Conservation (phyloP, 2,797 vertebrate genomes). For the Pseudotriccus pelzelni region DNA sequence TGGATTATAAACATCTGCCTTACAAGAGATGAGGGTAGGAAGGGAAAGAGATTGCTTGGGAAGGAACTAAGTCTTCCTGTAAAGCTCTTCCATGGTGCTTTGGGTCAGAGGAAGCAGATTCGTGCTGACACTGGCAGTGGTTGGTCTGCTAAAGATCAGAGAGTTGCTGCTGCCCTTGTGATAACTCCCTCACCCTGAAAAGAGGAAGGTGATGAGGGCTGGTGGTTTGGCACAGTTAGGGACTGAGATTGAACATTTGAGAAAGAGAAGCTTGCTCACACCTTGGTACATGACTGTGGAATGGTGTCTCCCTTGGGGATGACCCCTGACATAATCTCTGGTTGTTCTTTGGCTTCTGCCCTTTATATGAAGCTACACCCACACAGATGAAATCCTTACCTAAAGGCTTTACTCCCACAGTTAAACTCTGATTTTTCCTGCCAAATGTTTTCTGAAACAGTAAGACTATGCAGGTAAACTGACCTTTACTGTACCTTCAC, state of each 20-base stretch:
- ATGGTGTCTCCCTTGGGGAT: neutral
- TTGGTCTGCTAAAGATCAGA: neutral
- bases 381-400: neutral
- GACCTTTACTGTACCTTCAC: neutral
- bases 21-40: neutral
- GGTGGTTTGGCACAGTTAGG: neutral
- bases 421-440: neutral
- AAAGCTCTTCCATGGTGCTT: fast-evolving
- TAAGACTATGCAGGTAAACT: neutral
- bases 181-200: no score
- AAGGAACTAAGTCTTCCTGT: neutral
- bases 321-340: neutral
- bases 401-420: neutral
- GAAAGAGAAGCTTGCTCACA: neutral
- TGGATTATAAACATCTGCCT: neutral
- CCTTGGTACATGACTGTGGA: neutral
- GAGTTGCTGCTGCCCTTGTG: neutral
- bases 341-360: neutral
- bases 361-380: neutral
- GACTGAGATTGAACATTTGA: fast-evolving
- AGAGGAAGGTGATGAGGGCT: neutral
- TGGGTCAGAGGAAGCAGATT: neutral
- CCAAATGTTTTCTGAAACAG: neutral
- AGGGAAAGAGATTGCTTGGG: neutral
- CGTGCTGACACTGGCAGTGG: fast-evolving